Base-by-base conservation (phyloP, 2,113 vertebrate genomes). In the Motacilla alba region DNA sequence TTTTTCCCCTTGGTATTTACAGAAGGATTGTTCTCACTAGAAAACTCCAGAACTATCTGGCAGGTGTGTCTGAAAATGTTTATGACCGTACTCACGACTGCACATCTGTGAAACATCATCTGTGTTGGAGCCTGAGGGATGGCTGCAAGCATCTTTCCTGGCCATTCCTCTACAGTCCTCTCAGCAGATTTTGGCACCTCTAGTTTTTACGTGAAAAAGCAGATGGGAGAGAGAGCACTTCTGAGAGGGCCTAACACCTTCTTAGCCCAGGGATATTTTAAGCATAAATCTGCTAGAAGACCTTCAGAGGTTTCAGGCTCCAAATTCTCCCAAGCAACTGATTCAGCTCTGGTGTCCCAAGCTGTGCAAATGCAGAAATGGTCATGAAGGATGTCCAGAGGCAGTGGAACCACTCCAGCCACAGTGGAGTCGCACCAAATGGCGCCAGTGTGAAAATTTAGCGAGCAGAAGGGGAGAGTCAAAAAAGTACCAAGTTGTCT, bases 1-100 rank as follows among this genome's bases (percentile, higher is more conserved):
- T 49, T 83, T 87, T 59, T 8, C 16, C 0, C 15, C 59, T 81
- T 89, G 76, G 63, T 37, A 86, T 82, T 93, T 94, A 68, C 3
- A 6, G 69, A 68, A 55, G 33, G n/a, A 72, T 90, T 92, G 8
- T 16, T 94, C 92, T 95, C 69, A 62, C 49, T 82, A 68, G 92
- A 93, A 82, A 69, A 83, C 69, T 94, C 64, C 76, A 95, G 88
- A 93, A 87, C 31, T 87, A 72, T 87, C 95, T 95, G 88, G 83
- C 88, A 96, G 92, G 80, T 96, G 76, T 53, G 76, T 78, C 88
- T 83, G 83, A 90, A 96, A 93, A 94, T 82, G 83, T 92, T 95
- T 96, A 93, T 89, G 69, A 56, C 62, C 0, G 0, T 49, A n/a
- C 58, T 84, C 60, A 56, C 1, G 49, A 66, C 66, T 94, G 63